A percentile compares a stretch with the other conserved stretches of the same genome.
phyloP scores from a whole-genome alignment of 2,888 invertebrate genomes.

The Hypomecis punctinalis region DNA sequence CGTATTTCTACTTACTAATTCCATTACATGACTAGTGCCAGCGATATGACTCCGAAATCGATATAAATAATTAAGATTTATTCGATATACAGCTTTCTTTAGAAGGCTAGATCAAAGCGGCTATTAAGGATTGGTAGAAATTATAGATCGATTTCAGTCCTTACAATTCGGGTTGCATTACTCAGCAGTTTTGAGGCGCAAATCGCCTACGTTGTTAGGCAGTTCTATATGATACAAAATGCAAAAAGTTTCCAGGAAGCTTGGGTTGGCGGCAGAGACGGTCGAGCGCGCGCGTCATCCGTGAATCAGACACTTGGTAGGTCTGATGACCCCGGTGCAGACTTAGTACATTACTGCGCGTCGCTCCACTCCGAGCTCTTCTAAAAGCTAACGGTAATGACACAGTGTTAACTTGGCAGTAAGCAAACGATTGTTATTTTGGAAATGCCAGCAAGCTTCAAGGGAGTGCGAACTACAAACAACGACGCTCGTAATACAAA shows the following conservation, averaged over 20 bases:
- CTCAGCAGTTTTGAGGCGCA: constrained; percentile 10
- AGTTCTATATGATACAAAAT: background rate
- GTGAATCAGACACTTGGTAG: constrained; percentile 64
- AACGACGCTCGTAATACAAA: too few species aligned
- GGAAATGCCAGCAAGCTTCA: background rate
- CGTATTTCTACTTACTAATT: too few species aligned
- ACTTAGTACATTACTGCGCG: constrained; percentile 53
- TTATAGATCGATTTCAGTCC: background rate
- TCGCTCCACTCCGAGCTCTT: constrained; percentile 58
- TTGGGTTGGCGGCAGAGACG: constrained; percentile 42
- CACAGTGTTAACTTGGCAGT: constrained; percentile 19
- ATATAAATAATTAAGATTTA: too few species aligned
- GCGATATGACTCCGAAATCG: too few species aligned
- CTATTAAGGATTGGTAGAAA: background rate
- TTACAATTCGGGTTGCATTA: constrained; percentile 1
- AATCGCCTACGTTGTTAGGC: background rate
- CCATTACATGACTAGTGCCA: too few species aligned
- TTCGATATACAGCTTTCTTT: background rate
- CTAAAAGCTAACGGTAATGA: constrained; percentile 67
- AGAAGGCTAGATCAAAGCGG: background rate
- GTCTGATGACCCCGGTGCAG: constrained; percentile 71
- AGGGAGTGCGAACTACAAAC: background rate
- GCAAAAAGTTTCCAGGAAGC: constrained; percentile 38
- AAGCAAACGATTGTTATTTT: constrained; percentile 13
- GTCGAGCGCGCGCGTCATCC: constrained; percentile 46